Evolutionary conservation across 2,113 vertebrate genomes (phyloP).

Genomic region (Lontra canadensis): DNA sequence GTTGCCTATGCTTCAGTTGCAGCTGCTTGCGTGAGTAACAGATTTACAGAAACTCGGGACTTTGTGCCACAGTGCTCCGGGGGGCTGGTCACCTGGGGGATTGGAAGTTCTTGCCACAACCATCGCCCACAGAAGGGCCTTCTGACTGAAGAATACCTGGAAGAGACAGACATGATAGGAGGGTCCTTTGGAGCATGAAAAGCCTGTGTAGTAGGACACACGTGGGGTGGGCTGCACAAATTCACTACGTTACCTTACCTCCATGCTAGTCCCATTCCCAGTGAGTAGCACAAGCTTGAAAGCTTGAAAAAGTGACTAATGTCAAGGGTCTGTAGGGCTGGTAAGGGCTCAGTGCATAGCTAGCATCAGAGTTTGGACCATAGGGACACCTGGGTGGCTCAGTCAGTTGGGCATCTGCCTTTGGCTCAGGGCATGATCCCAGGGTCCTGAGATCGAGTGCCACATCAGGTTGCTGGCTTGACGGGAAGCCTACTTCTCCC

Average conservation of each 20-base stretch:
- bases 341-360: neutral
- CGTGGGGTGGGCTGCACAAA: neutral
- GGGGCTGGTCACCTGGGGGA: neutral
- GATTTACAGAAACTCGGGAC: neutral
- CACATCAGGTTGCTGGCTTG: too few relatives aligned
- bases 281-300: slow-evolving; percentile 4
- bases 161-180: neutral
- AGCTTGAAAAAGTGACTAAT: slow-evolving; percentile 30
- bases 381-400: neutral
- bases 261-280: neutral
- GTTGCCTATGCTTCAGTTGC: slow-evolving; percentile 92
- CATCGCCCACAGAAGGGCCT: neutral
- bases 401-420: too few relatives aligned
- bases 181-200: neutral
- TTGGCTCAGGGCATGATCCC: too few relatives aligned
- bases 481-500: too few relatives aligned
- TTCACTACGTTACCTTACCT: neutral
- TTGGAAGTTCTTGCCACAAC: neutral
- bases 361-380: neutral
- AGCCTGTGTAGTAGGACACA: neutral
- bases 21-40: slow-evolving; percentile 93
- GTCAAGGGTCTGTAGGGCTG: neutral
- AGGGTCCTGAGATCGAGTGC: too few relatives aligned
- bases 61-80: neutral
- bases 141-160: neutral